A percentile compares a stretch with the other conserved stretches of the same genome.
These are phyloP conservation scores for Polydrusus pterygomalis DNA, from an alignment of 2,888 invertebrate species.

Conservation along the genomic window DNA sequence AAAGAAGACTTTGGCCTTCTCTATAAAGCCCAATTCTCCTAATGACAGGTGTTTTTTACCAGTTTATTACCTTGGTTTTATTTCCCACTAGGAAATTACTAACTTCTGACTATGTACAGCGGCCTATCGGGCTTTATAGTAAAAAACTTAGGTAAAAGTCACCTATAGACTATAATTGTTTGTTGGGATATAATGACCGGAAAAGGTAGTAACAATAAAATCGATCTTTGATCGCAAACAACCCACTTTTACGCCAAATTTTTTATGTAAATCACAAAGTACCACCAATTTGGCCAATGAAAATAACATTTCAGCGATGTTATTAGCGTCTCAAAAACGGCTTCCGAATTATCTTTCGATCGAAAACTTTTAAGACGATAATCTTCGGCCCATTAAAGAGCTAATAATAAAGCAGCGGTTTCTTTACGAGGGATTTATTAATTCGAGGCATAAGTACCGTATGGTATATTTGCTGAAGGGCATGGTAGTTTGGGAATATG, in stretches of 20 bases:
- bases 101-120: too few species aligned
- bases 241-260: constrained; percentile 3
- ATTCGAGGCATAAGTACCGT: constrained; percentile 35
- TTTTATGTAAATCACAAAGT: constrained; percentile 20
- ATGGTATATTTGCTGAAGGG: constrained; percentile 38
- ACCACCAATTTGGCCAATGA: constrained; percentile 16
- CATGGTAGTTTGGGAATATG: constrained; percentile 29
- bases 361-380: constrained; percentile 30
- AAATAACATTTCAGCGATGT: constrained; percentile 24
- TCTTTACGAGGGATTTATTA: constrained; percentile 37
- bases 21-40: too few species aligned
- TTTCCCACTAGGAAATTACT: too few species aligned
- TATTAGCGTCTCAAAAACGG: constrained; percentile 27
- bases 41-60: too few species aligned
- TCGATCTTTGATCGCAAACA: constrained; percentile 12
- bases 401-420: constrained; percentile 37
- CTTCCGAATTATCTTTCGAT: constrained; percentile 40
- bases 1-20: too few species aligned
- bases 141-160: too few species aligned
- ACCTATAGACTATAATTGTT: too few species aligned
- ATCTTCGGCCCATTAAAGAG: constrained; percentile 35
- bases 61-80: too few species aligned
- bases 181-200: constrained; percentile 18
- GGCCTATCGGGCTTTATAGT: too few species aligned
- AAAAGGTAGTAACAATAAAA: neutral